phyloP scores from a whole-genome alignment of 2,888 invertebrate genomes.

The Cheilosia grossa region DNA sequence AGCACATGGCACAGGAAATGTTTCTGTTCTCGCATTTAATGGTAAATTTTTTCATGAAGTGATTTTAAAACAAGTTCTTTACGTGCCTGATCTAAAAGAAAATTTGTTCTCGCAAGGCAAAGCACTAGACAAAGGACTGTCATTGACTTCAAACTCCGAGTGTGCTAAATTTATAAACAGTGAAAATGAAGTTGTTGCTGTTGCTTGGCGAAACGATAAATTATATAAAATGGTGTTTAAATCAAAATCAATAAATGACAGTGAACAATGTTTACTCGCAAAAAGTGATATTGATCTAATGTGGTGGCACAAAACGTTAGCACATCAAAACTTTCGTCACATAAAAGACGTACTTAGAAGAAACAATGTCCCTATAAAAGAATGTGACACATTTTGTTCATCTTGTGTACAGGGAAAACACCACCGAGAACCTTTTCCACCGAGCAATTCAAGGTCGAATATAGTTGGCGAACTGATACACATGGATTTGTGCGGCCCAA shows the following conservation, averaged over 20 bases:
- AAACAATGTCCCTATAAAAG: slow-evolving; percentile 5
- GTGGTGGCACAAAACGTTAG: slow-evolving; percentile 13
- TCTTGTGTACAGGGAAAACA: slow-evolving; percentile 22
- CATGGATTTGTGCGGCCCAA: slow-evolving; percentile 23
- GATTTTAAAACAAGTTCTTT: neutral
- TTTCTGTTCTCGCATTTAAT: neutral
- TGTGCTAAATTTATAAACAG: neutral
- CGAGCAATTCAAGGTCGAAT: slow-evolving; percentile 3
- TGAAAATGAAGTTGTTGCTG: slow-evolving; percentile 10
- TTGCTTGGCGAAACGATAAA: neutral
- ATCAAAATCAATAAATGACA: too few relatives aligned
- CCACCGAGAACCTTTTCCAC: slow-evolving; percentile 19
- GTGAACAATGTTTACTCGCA: neutral
- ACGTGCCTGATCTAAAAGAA: neutral
- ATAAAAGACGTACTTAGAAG: neutral
- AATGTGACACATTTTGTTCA: slow-evolving; percentile 5
- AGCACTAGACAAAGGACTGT: slow-evolving; percentile 2
- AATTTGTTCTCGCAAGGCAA: slow-evolving; percentile 14
- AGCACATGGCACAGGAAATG: slow-evolving; percentile 5
- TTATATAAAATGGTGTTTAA: too few relatives aligned
- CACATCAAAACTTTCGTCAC: slow-evolving; percentile 25
- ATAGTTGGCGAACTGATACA: slow-evolving; percentile 8
- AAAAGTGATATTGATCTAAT: neutral
- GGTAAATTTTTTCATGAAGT: neutral
- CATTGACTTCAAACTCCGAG: neutral